Percentiles rank a stretch among this genome's conserved stretches.
Evolutionary conservation across 2,797 vertebrate genomes (phyloP).

Genomic region (Arremon aurantiirostris): DNA sequence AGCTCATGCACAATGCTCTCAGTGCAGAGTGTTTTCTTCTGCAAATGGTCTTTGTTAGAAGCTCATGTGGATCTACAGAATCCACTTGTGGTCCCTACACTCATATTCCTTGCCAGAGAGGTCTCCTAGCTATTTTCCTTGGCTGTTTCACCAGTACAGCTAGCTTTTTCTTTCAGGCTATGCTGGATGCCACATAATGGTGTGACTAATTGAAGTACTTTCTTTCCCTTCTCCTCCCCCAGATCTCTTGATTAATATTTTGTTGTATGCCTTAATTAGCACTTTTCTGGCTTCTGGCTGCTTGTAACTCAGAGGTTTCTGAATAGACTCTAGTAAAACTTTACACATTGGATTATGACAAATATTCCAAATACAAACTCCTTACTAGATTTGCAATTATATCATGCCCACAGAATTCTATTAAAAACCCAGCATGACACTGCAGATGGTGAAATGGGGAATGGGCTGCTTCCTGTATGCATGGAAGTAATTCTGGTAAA

Average conservation of each 20-base stretch:
- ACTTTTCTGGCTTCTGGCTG: conserved; percentile 39
- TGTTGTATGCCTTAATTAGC: conserved; percentile 48
- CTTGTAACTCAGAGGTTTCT: conserved; percentile 10
- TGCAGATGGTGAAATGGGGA: conserved; percentile 8
- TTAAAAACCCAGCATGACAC: conserved; percentile 41
- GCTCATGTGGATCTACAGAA: not conserved
- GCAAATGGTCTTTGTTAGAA: not conserved
- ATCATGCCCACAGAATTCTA: conserved; percentile 36
- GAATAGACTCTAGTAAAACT: conserved; percentile 28
- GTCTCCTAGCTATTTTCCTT: not conserved
- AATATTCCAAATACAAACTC: not conserved
- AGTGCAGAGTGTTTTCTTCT: not conserved
- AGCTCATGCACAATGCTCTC: not conserved
- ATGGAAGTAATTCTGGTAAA: conserved; percentile 22
- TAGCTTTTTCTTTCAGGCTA: conserved; percentile 34
- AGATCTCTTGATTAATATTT: conserved; percentile 57
- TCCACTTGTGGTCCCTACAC: not conserved
- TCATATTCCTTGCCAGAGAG: not conserved
- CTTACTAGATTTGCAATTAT: conserved; percentile 30
- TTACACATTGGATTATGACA: conserved; percentile 19
- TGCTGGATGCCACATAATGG: conserved; percentile 49
- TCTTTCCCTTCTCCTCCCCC: not conserved
- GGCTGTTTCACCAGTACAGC: conserved; percentile 5
- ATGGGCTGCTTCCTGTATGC: conserved; percentile 8
- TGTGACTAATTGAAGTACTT: conserved; percentile 54